Evolutionary conservation across 2,888 invertebrate species (phyloP), one percentile per base, ranked within the genome.

Genomic region (Harpagoxenus sublaevis): DNA sequence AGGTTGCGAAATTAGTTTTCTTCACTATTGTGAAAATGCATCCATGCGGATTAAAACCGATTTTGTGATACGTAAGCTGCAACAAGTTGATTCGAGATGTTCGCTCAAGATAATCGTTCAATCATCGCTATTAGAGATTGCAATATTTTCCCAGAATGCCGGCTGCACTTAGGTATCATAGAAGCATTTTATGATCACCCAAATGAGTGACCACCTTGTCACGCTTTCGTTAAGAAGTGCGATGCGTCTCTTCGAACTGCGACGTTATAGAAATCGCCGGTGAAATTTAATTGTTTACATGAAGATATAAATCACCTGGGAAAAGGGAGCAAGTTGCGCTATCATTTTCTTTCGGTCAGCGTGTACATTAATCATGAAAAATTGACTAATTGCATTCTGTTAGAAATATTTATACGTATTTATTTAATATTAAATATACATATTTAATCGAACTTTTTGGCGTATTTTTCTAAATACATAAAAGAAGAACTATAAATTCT

Each of bases 201-300:
- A 77, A 68, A 77, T 75, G 31, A 51, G 23, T 57, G 84, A 73
- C 45, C 65, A 71, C 48, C 68, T 78, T 78, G 79, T 77, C 89
- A 89, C 89, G 88, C 89, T 89, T 89, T 89, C 89, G 78, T 71
- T 84, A 82, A 60, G 83, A 87, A 77, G 65, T 62, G 18, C 73
- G 60, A 39, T 57, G 57, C 71, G 28, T 57, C 55, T 70, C 60
- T 45, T 48, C 60, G 65, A 39, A 42, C n/a, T 57, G 53, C 35
- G 55, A 74, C 23, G 83, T 79, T 86, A 86, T 86, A 86, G 84
- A 86, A 86, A 82, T 88, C 86, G 79, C 57, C 51, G 82, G 88
- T 86, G 89, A 89, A 89, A 88, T 71, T 88, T 86, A 88, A 88
- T 86, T 86, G 65, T 77, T 81, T 81, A 60, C 48, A n/a, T 39